Evolutionary conservation across 2,888 invertebrate species (phyloP).

Genomic region (Drosophila percnosoma): DNA sequence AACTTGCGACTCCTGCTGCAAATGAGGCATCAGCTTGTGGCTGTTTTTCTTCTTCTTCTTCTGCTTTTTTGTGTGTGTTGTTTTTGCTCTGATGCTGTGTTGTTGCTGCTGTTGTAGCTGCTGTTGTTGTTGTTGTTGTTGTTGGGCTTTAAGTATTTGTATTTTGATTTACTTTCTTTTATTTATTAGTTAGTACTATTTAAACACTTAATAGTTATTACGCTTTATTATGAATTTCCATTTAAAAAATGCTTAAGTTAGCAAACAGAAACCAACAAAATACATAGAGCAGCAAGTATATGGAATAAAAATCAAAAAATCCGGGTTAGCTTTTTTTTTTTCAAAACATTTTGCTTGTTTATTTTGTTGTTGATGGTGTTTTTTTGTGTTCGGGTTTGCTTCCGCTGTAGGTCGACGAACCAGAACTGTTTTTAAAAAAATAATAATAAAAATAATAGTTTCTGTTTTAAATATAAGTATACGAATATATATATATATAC

Average conservation of each 20-base stretch:
- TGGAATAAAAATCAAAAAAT: slow-evolving; percentile 28
- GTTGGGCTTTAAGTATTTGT: slow-evolving; percentile 45
- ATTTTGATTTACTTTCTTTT: slow-evolving; percentile 48
- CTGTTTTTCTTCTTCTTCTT: slow-evolving; percentile 14
- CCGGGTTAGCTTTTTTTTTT: slow-evolving; percentile 30
- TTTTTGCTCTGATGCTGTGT: slow-evolving; percentile 9
- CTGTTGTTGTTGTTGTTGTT: slow-evolving; percentile 1
- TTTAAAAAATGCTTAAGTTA: slow-evolving; percentile 5
- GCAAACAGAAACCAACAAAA: slow-evolving; percentile 9
- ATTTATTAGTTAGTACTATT: slow-evolving; percentile 70
- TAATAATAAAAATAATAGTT: slow-evolving; percentile 69
- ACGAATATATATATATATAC: slow-evolving; percentile 14
- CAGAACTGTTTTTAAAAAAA: slow-evolving; percentile 56
- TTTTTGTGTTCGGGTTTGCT: slow-evolving; percentile 38
- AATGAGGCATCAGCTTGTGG: slow-evolving; percentile 44
- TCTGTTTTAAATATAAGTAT: slow-evolving; percentile 9
- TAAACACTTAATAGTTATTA: slow-evolving; percentile 74
- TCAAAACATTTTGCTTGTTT: slow-evolving; percentile 65
- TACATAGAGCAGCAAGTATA: background rate
- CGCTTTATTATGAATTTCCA: slow-evolving; percentile 44
- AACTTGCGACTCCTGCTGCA: slow-evolving; percentile 44
- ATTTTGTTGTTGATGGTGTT: slow-evolving; percentile 45
- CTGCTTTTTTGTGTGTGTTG: slow-evolving; percentile 5
- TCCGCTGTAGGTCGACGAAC: slow-evolving; percentile 35
- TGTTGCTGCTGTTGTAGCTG: slow-evolving; percentile 16